Conservation (phyloP, 1,140 invertebrate species). For the Zaprionus tsacasi region DNA sequence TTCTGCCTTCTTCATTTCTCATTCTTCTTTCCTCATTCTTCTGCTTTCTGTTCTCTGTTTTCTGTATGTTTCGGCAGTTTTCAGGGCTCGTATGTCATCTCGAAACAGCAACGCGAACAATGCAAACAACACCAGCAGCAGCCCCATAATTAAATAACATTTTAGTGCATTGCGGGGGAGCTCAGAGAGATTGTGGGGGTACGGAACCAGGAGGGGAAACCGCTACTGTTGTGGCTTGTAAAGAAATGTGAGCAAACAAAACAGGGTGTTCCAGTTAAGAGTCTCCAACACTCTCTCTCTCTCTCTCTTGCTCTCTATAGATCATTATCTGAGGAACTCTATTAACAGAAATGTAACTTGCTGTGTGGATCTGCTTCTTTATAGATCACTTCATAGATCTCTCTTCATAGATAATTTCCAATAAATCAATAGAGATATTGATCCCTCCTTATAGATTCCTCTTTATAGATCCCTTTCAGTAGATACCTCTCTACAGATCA, state of each 20-base stretch:
- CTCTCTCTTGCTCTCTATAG: neutral
- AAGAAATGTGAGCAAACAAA: conserved; percentile 10
- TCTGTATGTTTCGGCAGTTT: conserved; percentile 35
- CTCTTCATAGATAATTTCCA: neutral
- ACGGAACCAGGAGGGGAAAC: neutral
- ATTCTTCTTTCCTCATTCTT: neutral
- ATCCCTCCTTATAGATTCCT: neutral
- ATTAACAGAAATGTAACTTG: neutral
- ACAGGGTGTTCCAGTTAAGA: conserved; percentile 15
- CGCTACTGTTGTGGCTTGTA: conserved; percentile 6
- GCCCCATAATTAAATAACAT: conserved; percentile 53
- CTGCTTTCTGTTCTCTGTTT: neutral
- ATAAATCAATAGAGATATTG: too few species aligned
- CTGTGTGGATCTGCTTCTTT: neutral
- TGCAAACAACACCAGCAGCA: conserved; percentile 40
- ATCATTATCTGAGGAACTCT: neutral
- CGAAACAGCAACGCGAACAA: conserved; percentile 39
- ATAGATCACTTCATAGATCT: neutral
- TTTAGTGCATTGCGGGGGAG: conserved; percentile 28
- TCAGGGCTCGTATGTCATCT: conserved; percentile 64
- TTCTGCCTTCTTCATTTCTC: neutral
- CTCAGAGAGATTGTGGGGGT: neutral
- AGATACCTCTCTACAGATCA: neutral
- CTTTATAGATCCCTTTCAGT: neutral
- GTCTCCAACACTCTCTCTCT: neutral